phyloP scores from a whole-genome alignment of 2,888 invertebrate species.

The Phytoseiulus persimilis region DNA sequence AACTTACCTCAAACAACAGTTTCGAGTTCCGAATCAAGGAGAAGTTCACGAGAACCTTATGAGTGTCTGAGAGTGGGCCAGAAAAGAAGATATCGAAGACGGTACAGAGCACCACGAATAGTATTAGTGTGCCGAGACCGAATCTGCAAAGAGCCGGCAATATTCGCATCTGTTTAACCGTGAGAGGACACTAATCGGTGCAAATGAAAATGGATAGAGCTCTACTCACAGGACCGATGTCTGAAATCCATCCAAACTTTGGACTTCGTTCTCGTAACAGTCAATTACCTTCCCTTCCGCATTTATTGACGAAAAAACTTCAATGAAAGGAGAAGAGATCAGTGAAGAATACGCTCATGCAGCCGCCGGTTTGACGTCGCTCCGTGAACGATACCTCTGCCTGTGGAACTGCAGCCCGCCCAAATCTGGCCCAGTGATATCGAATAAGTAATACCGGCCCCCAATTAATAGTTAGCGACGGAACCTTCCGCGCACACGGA shows the following conservation, averaged over 20 bases:
- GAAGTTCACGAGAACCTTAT: not conserved
- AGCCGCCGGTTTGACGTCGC: not conserved
- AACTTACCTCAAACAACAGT: not conserved
- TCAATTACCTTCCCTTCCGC: conserved; percentile 5
- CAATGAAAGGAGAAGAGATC: not conserved
- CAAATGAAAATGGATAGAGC: too few relatives aligned
- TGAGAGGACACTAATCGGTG: too few relatives aligned
- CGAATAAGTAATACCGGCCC: too few relatives aligned
- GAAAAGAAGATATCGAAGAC: not conserved
- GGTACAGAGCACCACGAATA: not conserved
- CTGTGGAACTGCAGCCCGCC: not conserved
- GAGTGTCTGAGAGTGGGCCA: not conserved
- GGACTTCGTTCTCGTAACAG: not conserved
- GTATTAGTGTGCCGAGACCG: not conserved
- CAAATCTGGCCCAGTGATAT: not conserved
- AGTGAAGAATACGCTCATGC: too few relatives aligned
- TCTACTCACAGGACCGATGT: not conserved
- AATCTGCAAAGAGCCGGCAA: not conserved
- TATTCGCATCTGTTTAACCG: not conserved
- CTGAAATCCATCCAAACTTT: not conserved
- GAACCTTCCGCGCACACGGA: not conserved
- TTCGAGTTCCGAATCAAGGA: not conserved
- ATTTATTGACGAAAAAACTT: conserved; percentile 22
- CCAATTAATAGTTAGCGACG: not conserved
- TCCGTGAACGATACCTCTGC: not conserved